Evolutionary conservation across 53 echinoderm and acorn worm genomes (phyloP), one percentile per base, ranked within the genome.

Genomic region (Glandiceps talaboti): DNA sequence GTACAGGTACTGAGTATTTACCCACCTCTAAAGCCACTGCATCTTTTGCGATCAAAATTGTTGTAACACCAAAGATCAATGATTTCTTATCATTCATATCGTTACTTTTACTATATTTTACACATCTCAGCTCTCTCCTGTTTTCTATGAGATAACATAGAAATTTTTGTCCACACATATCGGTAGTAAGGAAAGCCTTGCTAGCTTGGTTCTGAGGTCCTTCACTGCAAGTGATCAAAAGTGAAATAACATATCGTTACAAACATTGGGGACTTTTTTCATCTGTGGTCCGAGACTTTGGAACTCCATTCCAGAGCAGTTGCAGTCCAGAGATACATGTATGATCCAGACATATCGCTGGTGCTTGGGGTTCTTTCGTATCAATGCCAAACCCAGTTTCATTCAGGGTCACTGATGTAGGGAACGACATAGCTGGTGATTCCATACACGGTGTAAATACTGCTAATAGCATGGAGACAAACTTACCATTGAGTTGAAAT

Each of bases 241-340:
- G n/a, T n/a, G n/a, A n/a, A n/a, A n/a, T n/a, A n/a, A n/a, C n/a
- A n/a, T n/a, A n/a, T n/a, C n/a, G n/a, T n/a, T n/a, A n/a, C n/a
- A n/a, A n/a, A n/a, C n/a, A n/a, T n/a, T n/a, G n/a, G n/a, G n/a
- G n/a, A n/a, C n/a, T n/a, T n/a, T n/a, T n/a, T n/a, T n/a, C n/a
- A n/a, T n/a, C n/a, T n/a, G n/a, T n/a, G n/a, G n/a, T n/a, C n/a
- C n/a, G n/a, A n/a, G n/a, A n/a, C n/a, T n/a, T n/a, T n/a, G n/a
- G n/a, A n/a, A n/a, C n/a, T n/a, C n/a, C n/a, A n/a, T n/a, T n/a
- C n/a, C n/a, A n/a, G n/a, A n/a, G n/a, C n/a, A n/a, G n/a, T n/a
- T n/a, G 92, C 94, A 28, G 90, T 94, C 95, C 95, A 95, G 78
- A 88, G 85, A 28, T n/a, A n/a, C n/a, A n/a, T n/a, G n/a, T n/a